Conservation (phyloP, 2,888 invertebrate species). For the Malthinus flaveolus region DNA sequence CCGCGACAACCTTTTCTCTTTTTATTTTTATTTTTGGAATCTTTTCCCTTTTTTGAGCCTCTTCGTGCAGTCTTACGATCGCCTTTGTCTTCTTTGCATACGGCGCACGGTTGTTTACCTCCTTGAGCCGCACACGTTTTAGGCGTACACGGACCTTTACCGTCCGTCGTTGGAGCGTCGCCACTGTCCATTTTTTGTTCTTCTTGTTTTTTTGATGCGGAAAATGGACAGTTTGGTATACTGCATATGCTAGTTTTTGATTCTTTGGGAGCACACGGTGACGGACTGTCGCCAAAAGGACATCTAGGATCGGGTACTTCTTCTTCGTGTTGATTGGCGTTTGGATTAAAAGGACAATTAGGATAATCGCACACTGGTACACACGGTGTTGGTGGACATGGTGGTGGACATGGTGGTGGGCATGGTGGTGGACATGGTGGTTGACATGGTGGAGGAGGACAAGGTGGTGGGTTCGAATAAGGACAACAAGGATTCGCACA, state of each 20-base stretch:
- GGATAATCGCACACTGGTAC: not conserved
- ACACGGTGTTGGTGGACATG: not conserved
- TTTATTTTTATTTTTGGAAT: not conserved
- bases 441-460: slow-evolving; percentile 2
- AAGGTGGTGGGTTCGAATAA: slow-evolving; percentile 16
- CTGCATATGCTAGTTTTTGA: not conserved
- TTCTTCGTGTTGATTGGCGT: no score
- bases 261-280: not conserved
- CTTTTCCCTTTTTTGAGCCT: not conserved
- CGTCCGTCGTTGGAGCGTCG: not conserved
- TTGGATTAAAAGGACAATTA: not conserved
- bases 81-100: slow-evolving; percentile 1
- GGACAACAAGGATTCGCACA: slow-evolving; percentile 37
- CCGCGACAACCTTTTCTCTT: not conserved
- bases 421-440: not conserved
- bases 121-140: slow-evolving; percentile 22
- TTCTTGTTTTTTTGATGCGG: not conserved
- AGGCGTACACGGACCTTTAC: slow-evolving; percentile 15
- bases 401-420: slow-evolving; percentile 1
- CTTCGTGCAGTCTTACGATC: not conserved
- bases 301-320: not conserved
- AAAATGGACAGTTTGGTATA: not conserved
- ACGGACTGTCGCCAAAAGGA: not conserved
- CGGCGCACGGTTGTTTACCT: slow-evolving; percentile 18
- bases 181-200: not conserved